Evolutionary conservation across 2,797 vertebrate species (phyloP).

Genomic region (Heterohyrax brucei): DNA sequence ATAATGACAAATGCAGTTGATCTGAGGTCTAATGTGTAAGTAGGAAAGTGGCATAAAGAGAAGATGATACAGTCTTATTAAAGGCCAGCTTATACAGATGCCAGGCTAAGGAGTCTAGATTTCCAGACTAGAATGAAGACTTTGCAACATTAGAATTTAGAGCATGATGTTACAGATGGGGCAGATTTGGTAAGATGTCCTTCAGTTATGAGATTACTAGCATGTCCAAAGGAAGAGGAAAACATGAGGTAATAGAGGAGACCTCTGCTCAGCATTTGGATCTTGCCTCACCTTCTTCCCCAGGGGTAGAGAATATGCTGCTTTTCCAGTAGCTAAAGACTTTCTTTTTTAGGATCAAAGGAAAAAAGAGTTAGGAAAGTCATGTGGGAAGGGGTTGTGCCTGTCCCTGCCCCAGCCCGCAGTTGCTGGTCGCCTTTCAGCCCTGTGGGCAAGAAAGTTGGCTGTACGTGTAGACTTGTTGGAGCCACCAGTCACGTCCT

Average conservation of each 20-base stretch:
- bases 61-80: constrained; percentile 12
- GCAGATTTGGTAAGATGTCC: background rate
- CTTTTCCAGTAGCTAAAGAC: background rate
- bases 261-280: background rate
- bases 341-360: constrained; percentile 1
- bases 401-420: background rate
- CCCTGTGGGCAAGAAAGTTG: background rate
- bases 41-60: constrained; percentile 24
- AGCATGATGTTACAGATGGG: background rate
- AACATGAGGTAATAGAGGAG: background rate
- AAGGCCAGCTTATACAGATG: background rate
- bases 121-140: background rate
- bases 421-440: background rate
- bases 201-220: background rate
- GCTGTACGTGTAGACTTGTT: too few relatives aligned
- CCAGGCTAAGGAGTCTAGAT: background rate
- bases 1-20: background rate
- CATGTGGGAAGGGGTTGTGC: background rate
- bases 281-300: background rate
- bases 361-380: background rate
- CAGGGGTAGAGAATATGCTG: background rate
- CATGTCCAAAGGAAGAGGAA: background rate
- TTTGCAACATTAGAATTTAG: constrained; percentile 7
- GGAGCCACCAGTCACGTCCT: background rate
- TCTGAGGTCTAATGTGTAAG: background rate